Percentiles rank a stretch among this genome's conserved stretches.
Evolutionary conservation across 2,888 invertebrate genomes (phyloP).

Genomic region (Drosophila putrida): DNA sequence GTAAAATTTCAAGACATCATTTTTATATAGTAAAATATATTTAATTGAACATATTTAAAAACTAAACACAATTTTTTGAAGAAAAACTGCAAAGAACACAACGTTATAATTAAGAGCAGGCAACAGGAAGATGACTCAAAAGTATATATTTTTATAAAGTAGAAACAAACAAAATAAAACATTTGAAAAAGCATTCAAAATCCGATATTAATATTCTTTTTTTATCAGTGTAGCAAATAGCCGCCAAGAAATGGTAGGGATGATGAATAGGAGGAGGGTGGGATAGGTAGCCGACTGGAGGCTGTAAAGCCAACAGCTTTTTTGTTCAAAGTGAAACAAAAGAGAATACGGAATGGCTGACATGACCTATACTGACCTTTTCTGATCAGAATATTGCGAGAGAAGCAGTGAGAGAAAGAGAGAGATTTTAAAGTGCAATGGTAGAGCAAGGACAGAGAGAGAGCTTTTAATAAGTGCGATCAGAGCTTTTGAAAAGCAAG

Average conservation of each 20-base stretch:
- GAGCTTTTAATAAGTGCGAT: slow-evolving; percentile 9
- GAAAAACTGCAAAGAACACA: no score
- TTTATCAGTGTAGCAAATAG: slow-evolving; percentile 37
- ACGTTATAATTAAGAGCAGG: no score
- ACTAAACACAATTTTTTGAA: no score
- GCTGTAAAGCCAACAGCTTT: slow-evolving; percentile 3
- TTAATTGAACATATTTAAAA: no score
- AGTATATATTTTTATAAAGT: no score
- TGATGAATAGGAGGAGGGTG: background rate
- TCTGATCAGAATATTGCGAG: slow-evolving; percentile 30
- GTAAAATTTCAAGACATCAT: no score
- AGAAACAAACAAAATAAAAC: no score
- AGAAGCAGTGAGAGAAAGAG: background rate
- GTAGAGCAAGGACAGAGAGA: background rate
- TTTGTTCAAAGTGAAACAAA: background rate
- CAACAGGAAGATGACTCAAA: no score
- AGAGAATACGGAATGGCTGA: slow-evolving; percentile 6
- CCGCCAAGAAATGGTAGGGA: background rate
- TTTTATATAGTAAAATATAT: no score
- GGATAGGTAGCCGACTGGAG: background rate
- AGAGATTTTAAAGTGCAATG: background rate
- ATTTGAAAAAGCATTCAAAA: no score
- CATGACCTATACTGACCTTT: slow-evolving; percentile 39
- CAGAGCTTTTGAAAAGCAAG: slow-evolving; percentile 12
- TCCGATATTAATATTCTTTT: no score